Base-by-base conservation (phyloP, 64 coral and sea anemone genomes). In the Pachyseris speciosa region DNA sequence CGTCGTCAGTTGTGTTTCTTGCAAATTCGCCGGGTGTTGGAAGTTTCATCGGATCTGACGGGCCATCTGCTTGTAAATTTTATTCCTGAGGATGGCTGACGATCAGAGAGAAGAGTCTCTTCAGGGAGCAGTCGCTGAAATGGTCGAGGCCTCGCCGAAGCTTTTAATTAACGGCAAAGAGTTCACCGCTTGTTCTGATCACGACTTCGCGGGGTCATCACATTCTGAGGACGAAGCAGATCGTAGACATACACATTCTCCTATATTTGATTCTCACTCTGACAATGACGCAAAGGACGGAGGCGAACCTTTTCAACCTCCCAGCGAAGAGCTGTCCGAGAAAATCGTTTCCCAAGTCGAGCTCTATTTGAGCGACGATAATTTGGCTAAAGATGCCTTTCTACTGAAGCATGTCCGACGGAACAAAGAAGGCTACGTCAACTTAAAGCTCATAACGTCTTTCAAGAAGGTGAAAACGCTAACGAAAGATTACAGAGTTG, bases 381-480 rank as follows among this genome's bases (percentile, higher is more conserved):
- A 94, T 38, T 44, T 99, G 53, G 89, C 89, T 15, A 85, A 87
- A 65, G 97, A 99, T 89, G 97, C 97, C 10, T 99, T 99, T 64
- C 75, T 99, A 26, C 85, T 99, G 57, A 99, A 99, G 40, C 97
- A 99, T 86, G 97, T 99, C 26, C 90, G 97, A 33, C 90, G 97
- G 11, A 95, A 99, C 85, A 99, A 95, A 87, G 97, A 99, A 66
- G 97, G 97, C 1, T 99, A 90, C 27, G 97, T 99, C 10, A 99
- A 99, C 51, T 74, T 99, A 30, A 99, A 99, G 85, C 94, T 99
- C 1, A 95, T 99, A 66, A 99, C 97, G 48, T 99, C 97, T 22
- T 99, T 99, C 86, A 99, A 99, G 77, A 99, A 99, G 75, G 94
- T 99, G 9, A 95, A 95, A 29, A 93, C 94, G 19, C 87, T 99